Percentiles rank a stretch among this genome's conserved stretches.
phyloP scores from a whole-genome alignment of 2,888 invertebrate genomes.

The Melinaea marsaeus region DNA sequence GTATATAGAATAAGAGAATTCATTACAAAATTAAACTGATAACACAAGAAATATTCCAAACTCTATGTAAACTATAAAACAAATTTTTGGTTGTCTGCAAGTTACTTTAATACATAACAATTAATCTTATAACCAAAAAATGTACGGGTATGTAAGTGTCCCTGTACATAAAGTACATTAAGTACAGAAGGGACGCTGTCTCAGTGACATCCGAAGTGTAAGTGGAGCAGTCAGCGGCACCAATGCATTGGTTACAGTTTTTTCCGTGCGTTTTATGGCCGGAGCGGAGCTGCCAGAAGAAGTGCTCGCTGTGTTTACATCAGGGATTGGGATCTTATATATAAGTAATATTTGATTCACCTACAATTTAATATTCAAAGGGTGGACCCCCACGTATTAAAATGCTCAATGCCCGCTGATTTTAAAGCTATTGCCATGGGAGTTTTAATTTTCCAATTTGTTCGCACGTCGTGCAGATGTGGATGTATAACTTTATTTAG shows the following conservation, averaged over 20 bases:
- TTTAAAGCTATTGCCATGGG: constrained; percentile 51
- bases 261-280: constrained; percentile 41
- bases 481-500: constrained; percentile 44
- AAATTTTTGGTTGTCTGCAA: too few relatives aligned
- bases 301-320: neutral
- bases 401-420: constrained; percentile 30
- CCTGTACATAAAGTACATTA: too few relatives aligned
- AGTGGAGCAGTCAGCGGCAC: neutral
- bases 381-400: constrained; percentile 27
- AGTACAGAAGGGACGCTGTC: neutral
- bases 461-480: constrained; percentile 28
- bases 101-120: too few relatives aligned
- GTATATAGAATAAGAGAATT: too few relatives aligned
- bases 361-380: constrained; percentile 17
- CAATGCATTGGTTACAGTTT: constrained; percentile 36
- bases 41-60: too few relatives aligned
- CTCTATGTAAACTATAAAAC: too few relatives aligned
- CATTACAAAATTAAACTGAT: too few relatives aligned
- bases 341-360: constrained; percentile 2
- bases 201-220: neutral
- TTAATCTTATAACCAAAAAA: too few relatives aligned
- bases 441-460: constrained; percentile 74
- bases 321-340: too few relatives aligned
- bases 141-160: too few relatives aligned
- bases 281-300: constrained; percentile 25